Base-by-base conservation (phyloP, 1,140 invertebrate genomes). In the Oscheius sp. region DNA sequence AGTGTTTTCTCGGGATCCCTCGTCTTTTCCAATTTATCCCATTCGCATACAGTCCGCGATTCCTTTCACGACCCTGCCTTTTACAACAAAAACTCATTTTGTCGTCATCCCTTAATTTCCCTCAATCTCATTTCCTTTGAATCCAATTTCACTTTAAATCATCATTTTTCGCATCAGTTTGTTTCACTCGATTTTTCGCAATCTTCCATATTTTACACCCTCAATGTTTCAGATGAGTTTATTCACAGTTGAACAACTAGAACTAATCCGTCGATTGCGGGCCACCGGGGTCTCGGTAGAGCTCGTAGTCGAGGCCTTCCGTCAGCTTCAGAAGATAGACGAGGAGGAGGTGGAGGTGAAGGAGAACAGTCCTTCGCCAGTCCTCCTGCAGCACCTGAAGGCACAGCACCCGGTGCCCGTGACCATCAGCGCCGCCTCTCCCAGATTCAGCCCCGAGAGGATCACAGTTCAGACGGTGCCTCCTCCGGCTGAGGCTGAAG, bases 201-300 rank as follows among this genome's bases (percentile, higher is more conserved):
- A n/a, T n/a, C n/a, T n/a, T n/a, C n/a, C n/a, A n/a, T n/a, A n/a
- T n/a, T n/a, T n/a, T n/a, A n/a, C n/a, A n/a, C n/a, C n/a, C n/a
- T n/a, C n/a, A n/a, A n/a, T n/a, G n/a, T 55, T 55, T 55, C 49
- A 55, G 49, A 63, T 63, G 61, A 32, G 15, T 32, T 29, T 80
- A 18, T 80, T 78, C 67, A 80, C 79, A 31, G 76, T 80, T 1
- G 79, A 80, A 35, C 79, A 80, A 73, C 61, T 80, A 1, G 79
- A 80, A 35, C 65, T 80, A 20, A 71, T 78, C 23, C n/a, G 79
- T 35, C 49, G 79, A 28, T 63, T 80, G 2, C 59, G 62, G 15
- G 23, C 20, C 23, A 80, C 72, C 4, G 79, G 79, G 20, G 75
- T 80, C 15, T 67, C 76, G 2, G 46, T 63, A 0, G 78, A 80